Evolutionary conservation across 1,140 invertebrate species (phyloP).

Genomic region (Leptestheria dahalacensis): DNA sequence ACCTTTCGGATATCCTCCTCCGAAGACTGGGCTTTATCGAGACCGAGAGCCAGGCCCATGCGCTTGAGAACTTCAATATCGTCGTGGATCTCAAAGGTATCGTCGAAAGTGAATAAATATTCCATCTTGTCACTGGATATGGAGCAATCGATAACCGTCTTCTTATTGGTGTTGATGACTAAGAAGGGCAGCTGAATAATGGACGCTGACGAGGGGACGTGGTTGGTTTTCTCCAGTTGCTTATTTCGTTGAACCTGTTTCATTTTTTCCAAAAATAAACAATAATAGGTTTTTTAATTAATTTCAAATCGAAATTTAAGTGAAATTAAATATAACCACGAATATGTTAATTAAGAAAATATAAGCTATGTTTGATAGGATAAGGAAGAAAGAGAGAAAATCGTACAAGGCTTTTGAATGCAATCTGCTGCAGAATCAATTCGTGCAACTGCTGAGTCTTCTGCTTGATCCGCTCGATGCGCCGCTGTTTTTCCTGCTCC

Average conservation of each 20-base stretch:
- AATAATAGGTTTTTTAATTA: not conserved
- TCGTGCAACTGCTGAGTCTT: slow-evolving; percentile 92
- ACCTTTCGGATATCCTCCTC: slow-evolving; percentile 54
- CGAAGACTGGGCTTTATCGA: slow-evolving; percentile 36
- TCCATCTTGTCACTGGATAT: slow-evolving; percentile 99
- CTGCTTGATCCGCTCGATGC: slow-evolving; percentile 73
- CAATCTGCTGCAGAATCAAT: slow-evolving; percentile 88
- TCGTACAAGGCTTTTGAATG: slow-evolving; percentile 77
- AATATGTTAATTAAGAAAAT: no score
- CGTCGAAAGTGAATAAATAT: slow-evolving; percentile 98
- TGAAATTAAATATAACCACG: no score
- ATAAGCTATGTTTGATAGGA: no score
- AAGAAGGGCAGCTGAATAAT: slow-evolving; percentile 95
- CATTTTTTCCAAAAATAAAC: no score
- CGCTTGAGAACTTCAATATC: slow-evolving; percentile 92
- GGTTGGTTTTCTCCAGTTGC: slow-evolving; percentile 53
- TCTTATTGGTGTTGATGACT: slow-evolving; percentile 94
- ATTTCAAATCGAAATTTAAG: no score
- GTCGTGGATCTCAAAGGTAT: slow-evolving; percentile 98
- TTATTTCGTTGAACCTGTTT: slow-evolving; percentile 76
- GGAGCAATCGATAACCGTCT: slow-evolving; percentile 95
- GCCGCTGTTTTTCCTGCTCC: slow-evolving; percentile 74
- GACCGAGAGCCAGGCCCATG: slow-evolving; percentile 79
- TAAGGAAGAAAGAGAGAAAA: no score
- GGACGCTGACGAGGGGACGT: slow-evolving; percentile 68